Evolutionary conservation across 2,113 vertebrate genomes (phyloP).

Genomic region (Menura novaehollandiae): DNA sequence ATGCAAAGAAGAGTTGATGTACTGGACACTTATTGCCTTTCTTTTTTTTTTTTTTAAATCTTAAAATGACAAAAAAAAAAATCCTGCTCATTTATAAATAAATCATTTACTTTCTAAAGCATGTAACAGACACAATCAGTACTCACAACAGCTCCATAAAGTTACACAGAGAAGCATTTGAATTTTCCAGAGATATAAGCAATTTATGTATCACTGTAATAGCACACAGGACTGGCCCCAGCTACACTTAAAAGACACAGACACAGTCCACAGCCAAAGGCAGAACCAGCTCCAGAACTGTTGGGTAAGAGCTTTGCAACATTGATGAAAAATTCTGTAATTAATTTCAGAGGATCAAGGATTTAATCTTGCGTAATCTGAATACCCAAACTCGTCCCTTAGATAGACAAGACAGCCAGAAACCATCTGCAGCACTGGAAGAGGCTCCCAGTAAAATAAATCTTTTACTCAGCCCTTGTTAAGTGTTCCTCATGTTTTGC

Average conservation of each 20-base stretch:
- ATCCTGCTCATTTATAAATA: neutral
- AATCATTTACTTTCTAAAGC: neutral
- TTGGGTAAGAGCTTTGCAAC: neutral
- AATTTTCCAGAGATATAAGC: neutral
- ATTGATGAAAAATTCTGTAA: neutral
- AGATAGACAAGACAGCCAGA: neutral
- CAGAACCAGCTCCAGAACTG: neutral
- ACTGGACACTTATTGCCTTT: neutral
- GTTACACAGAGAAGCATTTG: neutral
- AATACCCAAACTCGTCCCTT: neutral
- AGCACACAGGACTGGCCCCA: neutral
- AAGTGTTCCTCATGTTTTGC: neutral
- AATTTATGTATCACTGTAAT: neutral
- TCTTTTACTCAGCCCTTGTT: neutral
- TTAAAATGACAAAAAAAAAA: neutral
- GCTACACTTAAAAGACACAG: neutral
- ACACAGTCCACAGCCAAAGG: neutral
- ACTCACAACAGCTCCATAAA: neutral
- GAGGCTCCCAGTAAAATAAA: neutral
- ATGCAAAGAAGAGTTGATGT: neutral
- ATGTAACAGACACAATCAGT: neutral
- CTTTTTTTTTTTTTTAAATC: neutral
- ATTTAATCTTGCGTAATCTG: constrained; percentile 1
- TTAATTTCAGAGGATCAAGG: neutral
- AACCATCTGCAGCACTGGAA: neutral